These are phyloP conservation scores for Hydropsyche tenuis DNA, from an alignment of 1,140 invertebrate genomes.

Conservation along the genomic window DNA sequence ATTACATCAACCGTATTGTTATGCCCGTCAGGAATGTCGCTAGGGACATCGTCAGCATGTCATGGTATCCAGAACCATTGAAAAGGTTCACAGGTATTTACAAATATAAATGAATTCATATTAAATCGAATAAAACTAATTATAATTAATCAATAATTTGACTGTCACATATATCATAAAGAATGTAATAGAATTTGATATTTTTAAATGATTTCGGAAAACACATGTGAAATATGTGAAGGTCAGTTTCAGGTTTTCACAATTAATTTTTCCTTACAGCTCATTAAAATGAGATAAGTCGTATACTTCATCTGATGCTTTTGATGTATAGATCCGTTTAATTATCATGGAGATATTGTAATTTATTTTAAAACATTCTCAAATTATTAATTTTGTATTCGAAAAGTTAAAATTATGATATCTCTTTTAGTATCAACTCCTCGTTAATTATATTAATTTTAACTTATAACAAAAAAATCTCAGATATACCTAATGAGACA, in stretches of 20 bases:
- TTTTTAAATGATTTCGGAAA: too few species aligned
- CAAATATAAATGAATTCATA: conserved; percentile 5
- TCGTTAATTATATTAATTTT: too few species aligned
- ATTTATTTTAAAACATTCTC: too few species aligned
- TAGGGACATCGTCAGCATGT: conserved; percentile 65
- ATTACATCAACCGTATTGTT: conserved; percentile 69
- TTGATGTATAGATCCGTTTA: too few species aligned
- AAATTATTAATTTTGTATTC: too few species aligned
- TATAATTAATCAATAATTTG: not conserved
- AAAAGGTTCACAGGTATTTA: conserved; percentile 68
- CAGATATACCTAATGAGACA: too few species aligned
- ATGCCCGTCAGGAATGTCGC: conserved; percentile 65
- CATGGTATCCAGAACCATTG: conserved; percentile 69
- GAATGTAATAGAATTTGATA: not conserved
- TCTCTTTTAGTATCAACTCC: too few species aligned
- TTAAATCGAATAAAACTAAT: not conserved
- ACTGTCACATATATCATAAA: not conserved
- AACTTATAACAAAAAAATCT: too few species aligned
- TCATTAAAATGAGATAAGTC: too few species aligned
- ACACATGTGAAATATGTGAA: not conserved
- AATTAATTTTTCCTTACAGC: not conserved
- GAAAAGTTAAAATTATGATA: too few species aligned
- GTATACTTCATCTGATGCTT: too few species aligned
- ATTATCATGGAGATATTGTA: too few species aligned
- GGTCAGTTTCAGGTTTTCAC: not conserved